Evolutionary conservation across 2,113 vertebrate genomes (phyloP), one percentile per base, ranked within the genome.

Genomic region (Tachysurus fulvidraco): DNA sequence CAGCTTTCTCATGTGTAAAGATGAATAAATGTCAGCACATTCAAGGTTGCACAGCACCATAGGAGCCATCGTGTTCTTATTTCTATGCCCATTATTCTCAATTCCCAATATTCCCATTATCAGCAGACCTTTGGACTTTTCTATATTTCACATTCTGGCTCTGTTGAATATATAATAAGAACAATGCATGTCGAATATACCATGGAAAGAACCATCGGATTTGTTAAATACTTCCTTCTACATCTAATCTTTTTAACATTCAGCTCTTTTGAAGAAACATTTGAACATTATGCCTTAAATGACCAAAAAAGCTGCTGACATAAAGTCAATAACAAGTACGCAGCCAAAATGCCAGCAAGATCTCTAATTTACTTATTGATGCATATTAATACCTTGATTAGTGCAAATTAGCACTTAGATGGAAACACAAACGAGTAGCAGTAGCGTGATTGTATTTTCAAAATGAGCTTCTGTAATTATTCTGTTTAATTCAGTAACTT

Each of bases 321-420:
- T 54, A 84, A 86, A 76, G 65, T 77, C 87, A 84, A 76, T 64
- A 82, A 86, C 69, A n/a, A 28, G 36, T 46, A 73, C 16, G 54
- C 41, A 74, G 79, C 67, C 50, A 54, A 74, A 85, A 81, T 60
- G 19, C 25, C 73, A 65, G 64, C 76, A 55, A 74, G 69, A 30
- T 74, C 83, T 76, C 30, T 60, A 87, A 81, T 85, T 87, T 86
- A 88, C 87, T 82, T 86, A 88, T 86, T 88, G 83, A 88, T 83
- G 86, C 91, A 84, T 88, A 87, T 88, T 90, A 82, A 91, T 89
- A 83, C 83, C 81, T 87, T 89, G 81, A 91, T 91, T 91, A 91
- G 85, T 25, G 83, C 86, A 88, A 90, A 91, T 90, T 87, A 89
- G 81, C 82, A 88, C 86, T 86, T 83, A 89, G 62, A 89, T 84